Percentiles rank a stretch among this genome's conserved stretches.
phyloP scores from a whole-genome alignment of 2,888 invertebrate species.

The Crepidodera aurea region DNA sequence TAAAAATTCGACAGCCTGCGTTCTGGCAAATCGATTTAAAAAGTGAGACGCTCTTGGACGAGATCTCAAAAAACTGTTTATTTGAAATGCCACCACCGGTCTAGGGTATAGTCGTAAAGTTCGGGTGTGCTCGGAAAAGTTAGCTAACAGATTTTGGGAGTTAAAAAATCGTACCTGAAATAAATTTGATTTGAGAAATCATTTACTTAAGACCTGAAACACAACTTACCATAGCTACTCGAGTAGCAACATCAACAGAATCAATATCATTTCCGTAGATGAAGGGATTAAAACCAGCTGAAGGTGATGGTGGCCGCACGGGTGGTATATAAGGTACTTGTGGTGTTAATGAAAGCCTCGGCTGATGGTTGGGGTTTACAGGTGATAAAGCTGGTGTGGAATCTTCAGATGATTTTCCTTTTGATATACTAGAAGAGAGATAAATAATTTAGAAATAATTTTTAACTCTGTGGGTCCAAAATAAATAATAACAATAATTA shows the following conservation, averaged over 20 bases:
- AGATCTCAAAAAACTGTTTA: slow-evolving; percentile 94
- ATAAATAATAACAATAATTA: neutral
- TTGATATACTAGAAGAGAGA: slow-evolving; percentile 34
- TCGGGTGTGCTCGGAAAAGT: slow-evolving; percentile 97
- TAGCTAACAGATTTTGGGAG: slow-evolving; percentile 94
- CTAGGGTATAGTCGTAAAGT: slow-evolving; percentile 95
- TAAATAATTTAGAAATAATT: neutral
- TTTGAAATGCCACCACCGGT: slow-evolving; percentile 98
- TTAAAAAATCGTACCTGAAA: slow-evolving; percentile 93
- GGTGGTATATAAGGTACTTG: slow-evolving; percentile 52
- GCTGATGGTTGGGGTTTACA: slow-evolving; percentile 43
- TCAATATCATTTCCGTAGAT: slow-evolving; percentile 95
- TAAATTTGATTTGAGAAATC: neutral
- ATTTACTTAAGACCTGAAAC: neutral
- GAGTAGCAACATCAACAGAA: slow-evolving; percentile 96
- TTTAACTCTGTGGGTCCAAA: too few relatives aligned
- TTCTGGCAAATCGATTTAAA: slow-evolving; percentile 89
- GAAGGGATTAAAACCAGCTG: slow-evolving; percentile 78
- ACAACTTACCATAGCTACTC: slow-evolving; percentile 92
- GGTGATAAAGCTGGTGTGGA: slow-evolving; percentile 45
- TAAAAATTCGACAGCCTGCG: slow-evolving; percentile 97
- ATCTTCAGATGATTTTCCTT: slow-evolving; percentile 39
- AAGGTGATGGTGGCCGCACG: slow-evolving; percentile 62
- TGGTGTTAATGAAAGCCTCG: slow-evolving; percentile 48
- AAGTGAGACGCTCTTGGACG: slow-evolving; percentile 89